A percentile compares a stretch with the other conserved stretches of the same genome.
These are phyloP conservation scores for Phylloscopus trochilus DNA, from an alignment of 2,113 vertebrate genomes.

Conservation along the genomic window DNA sequence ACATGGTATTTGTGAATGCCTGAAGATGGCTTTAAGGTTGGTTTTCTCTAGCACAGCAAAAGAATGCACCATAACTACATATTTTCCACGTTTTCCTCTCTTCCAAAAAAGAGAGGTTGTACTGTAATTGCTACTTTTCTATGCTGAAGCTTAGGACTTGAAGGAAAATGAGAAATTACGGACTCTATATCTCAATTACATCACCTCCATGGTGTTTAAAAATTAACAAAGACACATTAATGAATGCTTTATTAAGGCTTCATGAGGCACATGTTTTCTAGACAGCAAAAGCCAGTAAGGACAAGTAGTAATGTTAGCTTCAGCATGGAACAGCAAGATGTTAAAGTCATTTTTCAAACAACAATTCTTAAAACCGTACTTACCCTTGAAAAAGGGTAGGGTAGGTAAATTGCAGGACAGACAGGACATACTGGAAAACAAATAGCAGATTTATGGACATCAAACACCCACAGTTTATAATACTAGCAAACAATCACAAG, in stretches of 20 bases:
- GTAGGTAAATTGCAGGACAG: slow-evolving; percentile 93
- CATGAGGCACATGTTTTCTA: background rate
- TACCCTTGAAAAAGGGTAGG: slow-evolving; percentile 98
- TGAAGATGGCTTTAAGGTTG: background rate
- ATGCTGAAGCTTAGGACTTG: background rate
- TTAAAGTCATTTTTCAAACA: background rate
- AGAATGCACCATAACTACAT: background rate
- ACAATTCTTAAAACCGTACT: slow-evolving; percentile 70
- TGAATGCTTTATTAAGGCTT: background rate
- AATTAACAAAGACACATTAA: background rate
- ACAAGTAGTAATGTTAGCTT: background rate
- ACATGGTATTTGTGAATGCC: background rate
- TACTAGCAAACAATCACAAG: background rate
- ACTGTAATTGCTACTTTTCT: background rate
- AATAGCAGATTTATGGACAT: slow-evolving; percentile 58
- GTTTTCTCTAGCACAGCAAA: background rate
- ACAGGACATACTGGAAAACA: slow-evolving; percentile 92
- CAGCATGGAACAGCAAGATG: background rate
- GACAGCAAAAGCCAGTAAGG: background rate
- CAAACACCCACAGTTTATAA: background rate
- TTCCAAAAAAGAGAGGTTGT: background rate
- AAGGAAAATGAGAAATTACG: background rate
- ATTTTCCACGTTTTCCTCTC: background rate
- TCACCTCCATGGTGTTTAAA: background rate
- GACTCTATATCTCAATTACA: background rate